Percentiles rank a stretch among this genome's conserved stretches.
Evolutionary conservation across 2,113 vertebrate genomes (phyloP).

Genomic region (Loxodonta africana): DNA sequence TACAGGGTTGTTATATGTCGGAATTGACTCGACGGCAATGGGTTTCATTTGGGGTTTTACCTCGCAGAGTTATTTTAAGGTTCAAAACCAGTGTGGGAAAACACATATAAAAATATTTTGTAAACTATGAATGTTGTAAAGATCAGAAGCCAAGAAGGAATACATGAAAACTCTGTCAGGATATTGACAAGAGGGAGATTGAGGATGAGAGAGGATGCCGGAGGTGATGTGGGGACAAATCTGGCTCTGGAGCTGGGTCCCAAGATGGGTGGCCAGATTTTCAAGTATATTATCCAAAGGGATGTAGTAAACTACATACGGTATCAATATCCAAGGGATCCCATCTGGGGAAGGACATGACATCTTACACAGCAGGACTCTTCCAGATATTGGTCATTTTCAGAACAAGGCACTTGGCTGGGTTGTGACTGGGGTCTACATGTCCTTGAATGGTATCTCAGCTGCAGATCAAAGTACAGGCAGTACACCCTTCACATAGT

Average conservation of each 20-base stretch:
- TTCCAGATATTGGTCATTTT: neutral
- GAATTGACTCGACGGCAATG: too few relatives aligned
- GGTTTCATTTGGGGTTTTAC: neutral
- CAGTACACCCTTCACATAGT: neutral
- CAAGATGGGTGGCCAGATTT: neutral
- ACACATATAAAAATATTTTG: conserved; percentile 16
- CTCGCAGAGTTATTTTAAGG: neutral
- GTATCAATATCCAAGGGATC: neutral
- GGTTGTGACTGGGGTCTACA: neutral
- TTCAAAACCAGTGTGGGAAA: conserved; percentile 51
- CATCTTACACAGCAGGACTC: neutral
- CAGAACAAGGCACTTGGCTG: neutral
- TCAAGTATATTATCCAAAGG: neutral
- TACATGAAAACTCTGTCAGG: neutral
- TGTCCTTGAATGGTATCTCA: neutral
- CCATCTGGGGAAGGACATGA: neutral
- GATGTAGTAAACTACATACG: neutral
- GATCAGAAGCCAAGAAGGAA: neutral
- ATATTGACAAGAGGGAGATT: neutral
- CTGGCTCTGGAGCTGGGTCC: neutral
- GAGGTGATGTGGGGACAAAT: neutral
- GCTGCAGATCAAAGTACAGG: neutral
- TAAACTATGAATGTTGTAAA: conserved; percentile 1
- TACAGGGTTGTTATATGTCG: too few relatives aligned
- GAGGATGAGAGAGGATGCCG: neutral